A percentile compares a stretch with the other conserved stretches of the same genome.
These are phyloP conservation scores for Chaenogobius annularis DNA, from an alignment of 2,113 vertebrate genomes.

Conservation along the genomic window DNA sequence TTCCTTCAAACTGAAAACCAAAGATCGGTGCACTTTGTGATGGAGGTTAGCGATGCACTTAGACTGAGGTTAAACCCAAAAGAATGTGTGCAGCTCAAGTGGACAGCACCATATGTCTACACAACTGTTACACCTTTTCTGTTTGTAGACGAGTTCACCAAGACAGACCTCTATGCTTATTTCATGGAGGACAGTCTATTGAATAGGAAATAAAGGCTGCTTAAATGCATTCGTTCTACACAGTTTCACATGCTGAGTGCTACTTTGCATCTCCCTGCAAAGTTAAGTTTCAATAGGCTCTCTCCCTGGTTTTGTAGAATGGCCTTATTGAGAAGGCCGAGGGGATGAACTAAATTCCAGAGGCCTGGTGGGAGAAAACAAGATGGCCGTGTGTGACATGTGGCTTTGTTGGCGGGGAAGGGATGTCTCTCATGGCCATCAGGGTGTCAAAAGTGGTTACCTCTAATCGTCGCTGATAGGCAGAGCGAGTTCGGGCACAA, in stretches of 20 bases:
- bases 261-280: constrained; percentile 61
- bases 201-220: constrained; percentile 52
- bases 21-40: constrained; percentile 41
- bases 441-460: constrained; percentile 75
- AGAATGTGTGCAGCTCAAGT: constrained; percentile 13
- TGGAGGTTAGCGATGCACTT: constrained; percentile 37
- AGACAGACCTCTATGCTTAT: constrained; percentile 46
- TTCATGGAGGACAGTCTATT: constrained; percentile 55
- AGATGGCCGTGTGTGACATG: constrained; percentile 74
- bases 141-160: constrained; percentile 54
- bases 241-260: constrained; percentile 61
- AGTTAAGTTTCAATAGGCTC: constrained; percentile 68
- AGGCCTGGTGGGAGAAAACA: constrained; percentile 67
- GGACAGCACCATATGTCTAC: constrained; percentile 48
- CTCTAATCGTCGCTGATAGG: constrained; percentile 71
- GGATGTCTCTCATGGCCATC: constrained; percentile 76
- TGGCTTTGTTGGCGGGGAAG: constrained; percentile 71
- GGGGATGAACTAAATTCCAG: constrained; percentile 71
- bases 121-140: constrained; percentile 50
- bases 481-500: constrained; percentile 57
- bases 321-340: constrained; percentile 54
- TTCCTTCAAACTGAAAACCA: constrained; percentile 64
- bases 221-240: constrained; percentile 69
- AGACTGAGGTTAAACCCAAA: constrained; percentile 22
- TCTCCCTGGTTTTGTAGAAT: constrained; percentile 68